Evolutionary conservation across 2,888 invertebrate genomes (phyloP).

Genomic region (Hydrotaea cyrtoneurina): DNA sequence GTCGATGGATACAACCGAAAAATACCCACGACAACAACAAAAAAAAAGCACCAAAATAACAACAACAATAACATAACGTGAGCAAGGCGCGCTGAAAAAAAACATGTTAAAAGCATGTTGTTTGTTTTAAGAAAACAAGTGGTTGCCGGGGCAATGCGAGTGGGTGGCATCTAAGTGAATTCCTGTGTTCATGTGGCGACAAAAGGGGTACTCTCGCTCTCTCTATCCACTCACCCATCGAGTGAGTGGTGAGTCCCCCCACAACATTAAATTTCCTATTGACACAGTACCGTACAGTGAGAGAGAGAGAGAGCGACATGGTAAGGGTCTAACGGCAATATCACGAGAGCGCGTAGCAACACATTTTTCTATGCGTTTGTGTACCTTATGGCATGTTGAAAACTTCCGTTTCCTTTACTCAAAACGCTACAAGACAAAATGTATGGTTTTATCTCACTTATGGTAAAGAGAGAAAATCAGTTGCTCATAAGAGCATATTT

Average conservation of each 20-base stretch:
- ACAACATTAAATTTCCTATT: not conserved
- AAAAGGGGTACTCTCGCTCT: constrained; percentile 42
- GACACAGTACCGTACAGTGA: not conserved
- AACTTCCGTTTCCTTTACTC: no score
- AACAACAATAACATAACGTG: constrained; percentile 22
- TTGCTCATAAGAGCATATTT: no score
- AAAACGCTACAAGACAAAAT: no score
- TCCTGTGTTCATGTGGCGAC: constrained; percentile 48
- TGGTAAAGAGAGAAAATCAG: no score
- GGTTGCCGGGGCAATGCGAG: constrained; percentile 76
- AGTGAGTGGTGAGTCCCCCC: not conserved
- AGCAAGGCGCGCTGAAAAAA: constrained; percentile 41
- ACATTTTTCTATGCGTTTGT: no score
- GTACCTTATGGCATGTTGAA: no score
- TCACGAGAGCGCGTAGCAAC: not conserved
- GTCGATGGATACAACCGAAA: not conserved
- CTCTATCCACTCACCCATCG: not conserved
- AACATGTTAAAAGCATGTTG: constrained; percentile 69
- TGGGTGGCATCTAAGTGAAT: constrained; percentile 61
- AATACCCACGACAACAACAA: not conserved
- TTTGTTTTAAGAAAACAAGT: constrained; percentile 79
- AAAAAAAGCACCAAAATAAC: constrained; percentile 8
- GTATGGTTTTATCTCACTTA: no score
- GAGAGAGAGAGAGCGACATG: not conserved
- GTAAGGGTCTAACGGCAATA: not conserved